Evolutionary conservation across 2,888 invertebrate species (phyloP).

Genomic region (Hipparchia sbordonii): DNA sequence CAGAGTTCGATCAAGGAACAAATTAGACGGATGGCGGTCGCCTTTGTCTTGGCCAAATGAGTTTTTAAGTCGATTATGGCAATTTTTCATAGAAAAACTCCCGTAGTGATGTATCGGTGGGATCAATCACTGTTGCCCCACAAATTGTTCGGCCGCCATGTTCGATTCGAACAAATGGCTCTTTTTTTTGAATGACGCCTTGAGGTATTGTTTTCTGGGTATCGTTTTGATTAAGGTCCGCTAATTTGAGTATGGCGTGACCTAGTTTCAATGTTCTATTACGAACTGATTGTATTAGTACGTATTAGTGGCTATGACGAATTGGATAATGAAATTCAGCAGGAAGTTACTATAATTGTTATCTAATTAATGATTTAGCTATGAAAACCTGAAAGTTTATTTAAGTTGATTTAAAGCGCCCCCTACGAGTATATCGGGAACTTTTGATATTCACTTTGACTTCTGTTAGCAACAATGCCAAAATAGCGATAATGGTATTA

Average conservation of each 20-base stretch:
- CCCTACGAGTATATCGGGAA: no score
- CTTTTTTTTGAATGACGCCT: conserved; percentile 29
- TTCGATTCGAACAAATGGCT: conserved; percentile 53
- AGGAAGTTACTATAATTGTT: no score
- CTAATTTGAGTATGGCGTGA: conserved; percentile 11
- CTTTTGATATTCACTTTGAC: no score
- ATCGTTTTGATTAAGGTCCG: background rate
- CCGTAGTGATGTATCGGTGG: conserved; percentile 81
- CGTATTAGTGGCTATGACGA: no score
- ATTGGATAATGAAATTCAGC: no score
- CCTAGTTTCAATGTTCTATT: conserved; percentile 7
- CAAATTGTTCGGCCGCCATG: conserved; percentile 71
- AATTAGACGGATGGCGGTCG: conserved; percentile 79
- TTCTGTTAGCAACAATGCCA: no score
- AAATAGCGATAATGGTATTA: no score
- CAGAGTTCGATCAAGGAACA: conserved; percentile 78
- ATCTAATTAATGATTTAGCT: no score
- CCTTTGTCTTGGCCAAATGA: conserved; percentile 83
- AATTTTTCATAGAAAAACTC: conserved; percentile 83
- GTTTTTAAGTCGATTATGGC: conserved; percentile 83
- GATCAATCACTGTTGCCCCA: conserved; percentile 79
- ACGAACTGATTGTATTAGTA: background rate
- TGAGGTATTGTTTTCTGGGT: conserved; percentile 3
- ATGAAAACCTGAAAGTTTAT: no score
- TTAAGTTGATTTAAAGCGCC: no score